Base-by-base conservation (phyloP, 2,888 invertebrate genomes). In the Hesperia comma region DNA sequence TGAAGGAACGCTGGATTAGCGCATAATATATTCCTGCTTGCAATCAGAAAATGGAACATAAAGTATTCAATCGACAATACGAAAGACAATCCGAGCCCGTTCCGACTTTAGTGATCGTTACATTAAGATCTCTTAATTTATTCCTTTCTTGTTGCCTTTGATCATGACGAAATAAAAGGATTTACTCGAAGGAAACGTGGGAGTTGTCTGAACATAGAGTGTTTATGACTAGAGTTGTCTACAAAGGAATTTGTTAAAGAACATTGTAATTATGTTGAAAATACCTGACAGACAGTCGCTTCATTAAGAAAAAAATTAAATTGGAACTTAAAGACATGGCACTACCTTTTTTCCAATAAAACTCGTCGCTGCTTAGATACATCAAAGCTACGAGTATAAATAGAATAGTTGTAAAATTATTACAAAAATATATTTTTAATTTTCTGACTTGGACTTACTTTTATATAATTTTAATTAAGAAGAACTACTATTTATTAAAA, bases 151-250 rank as follows among this genome's bases (percentile, higher is more conserved):
- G 74, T 74, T 76, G 76, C 73, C 77, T 79, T 80, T 79, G 79
- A 78, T 82, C 80, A 73, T 73, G 71, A 77, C 74, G 79, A 81
- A 85, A 84, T 83, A 85, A 85, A 85, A 79, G 80, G 83, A 79
- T 81, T 81, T 78, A 78, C 77, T 80, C 75, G 75, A 80, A 77
- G 79, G 78, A 75, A 80, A 74, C 77, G 77, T 79, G 69, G 71
- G 70, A 75, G 72, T 74, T 73, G 83, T 83, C 81, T 78, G 73
- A 32, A 43, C 41, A 53, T 46, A 33, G 46, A 66, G 26, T 67
- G 7, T 37, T 67, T 21, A 37, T 51, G 26, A 40, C 46, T 60
- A 40, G 40, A 63, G 49, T 57, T 49, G 57, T 6, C 49, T 37
- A 14, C 1, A 6, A 21, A 7, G n/a, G 17, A 19, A 10, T 49